phyloP scores from a whole-genome alignment of 2,888 invertebrate species.

The Marasmarcha lunaedactyla region DNA sequence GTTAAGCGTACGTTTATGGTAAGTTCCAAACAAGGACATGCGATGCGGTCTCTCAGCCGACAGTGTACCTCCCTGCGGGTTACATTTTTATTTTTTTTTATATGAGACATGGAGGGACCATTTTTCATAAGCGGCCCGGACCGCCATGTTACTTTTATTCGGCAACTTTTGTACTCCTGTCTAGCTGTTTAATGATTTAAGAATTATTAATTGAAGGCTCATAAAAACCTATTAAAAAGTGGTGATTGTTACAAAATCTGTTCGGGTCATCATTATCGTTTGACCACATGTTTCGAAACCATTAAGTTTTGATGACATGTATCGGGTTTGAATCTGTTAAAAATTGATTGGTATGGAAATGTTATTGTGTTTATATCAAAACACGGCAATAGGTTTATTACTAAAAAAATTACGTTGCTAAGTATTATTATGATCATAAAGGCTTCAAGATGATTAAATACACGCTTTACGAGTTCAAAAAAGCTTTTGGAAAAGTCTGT shows the following conservation, averaged over 20 bases:
- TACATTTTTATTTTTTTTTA: constrained; percentile 32
- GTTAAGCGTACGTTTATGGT: not conserved
- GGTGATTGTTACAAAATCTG: constrained; percentile 42
- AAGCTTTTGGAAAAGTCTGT: too few relatives aligned
- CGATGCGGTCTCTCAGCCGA: not conserved
- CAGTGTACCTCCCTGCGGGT: constrained; percentile 34
- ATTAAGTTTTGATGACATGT: constrained; percentile 7
- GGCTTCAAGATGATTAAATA: too few relatives aligned
- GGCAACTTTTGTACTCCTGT: constrained; percentile 66
- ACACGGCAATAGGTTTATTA: too few relatives aligned
- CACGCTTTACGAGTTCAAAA: too few relatives aligned
- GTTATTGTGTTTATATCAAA: too few relatives aligned
- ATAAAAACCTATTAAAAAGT: constrained; percentile 63
- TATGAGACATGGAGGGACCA: constrained; percentile 22
- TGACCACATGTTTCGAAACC: not conserved
- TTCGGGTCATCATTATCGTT: constrained; percentile 14
- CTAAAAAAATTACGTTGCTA: too few relatives aligned
- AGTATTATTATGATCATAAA: too few relatives aligned
- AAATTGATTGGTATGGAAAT: too few relatives aligned
- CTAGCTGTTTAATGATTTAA: constrained; percentile 66
- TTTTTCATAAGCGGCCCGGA: constrained; percentile 36
- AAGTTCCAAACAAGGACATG: constrained; percentile 1
- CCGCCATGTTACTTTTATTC: constrained; percentile 52
- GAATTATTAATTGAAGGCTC: constrained; percentile 63
- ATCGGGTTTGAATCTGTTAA: not conserved